Base-by-base conservation (phyloP, 2,888 invertebrate genomes). In the Timema cristinae region DNA sequence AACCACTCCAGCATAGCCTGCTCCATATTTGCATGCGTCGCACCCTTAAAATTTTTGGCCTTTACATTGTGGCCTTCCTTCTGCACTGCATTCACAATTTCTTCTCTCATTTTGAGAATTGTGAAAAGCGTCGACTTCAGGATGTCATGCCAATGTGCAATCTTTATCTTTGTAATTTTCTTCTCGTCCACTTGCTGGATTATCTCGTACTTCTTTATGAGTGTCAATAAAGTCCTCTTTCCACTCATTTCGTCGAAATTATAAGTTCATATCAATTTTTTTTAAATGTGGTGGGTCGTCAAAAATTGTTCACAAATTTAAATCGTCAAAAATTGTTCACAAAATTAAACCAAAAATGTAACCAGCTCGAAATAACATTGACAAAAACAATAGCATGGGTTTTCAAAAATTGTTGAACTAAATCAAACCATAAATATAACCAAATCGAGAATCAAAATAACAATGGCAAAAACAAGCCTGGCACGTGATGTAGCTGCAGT, bases 11-110 rank as follows among this genome's bases (percentile, higher is more conserved):
- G 16, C 1, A 63, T 5, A 63, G 47, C 47, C 48, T 32, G 4
- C 6, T 63, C 63, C 63, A 63, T 1, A 63, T 63, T 13, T 5
- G 5, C 47, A 32, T 32, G 32, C 63, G 4, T 63, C 10, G 32
- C 9, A 7, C 32, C 11, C 7, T 13, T 63, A 1, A 63, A 13
- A 32, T 47, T 15, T 63, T 6, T 63, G 32, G 7, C 32, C 1
- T 32, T n/a, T n/a, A n/a, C n/a, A n/a, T n/a, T n/a, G n/a, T 63
- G 32, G 7, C 32, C 63, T 63, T 32, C 32, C 63, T 63, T 63
- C 16, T 63, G 63, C 63, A 63, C 63, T 32, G 63, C 47, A 63
- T 63, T 63, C 9, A 6, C 32, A 8, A 63, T 63, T 32, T 63
- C 63, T 8, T 63, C 47, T 13, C 63, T 63, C 47, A 32, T 47